phyloP scores from a whole-genome alignment of 2,888 invertebrate genomes.

The Omphaloscelis lunosa region DNA sequence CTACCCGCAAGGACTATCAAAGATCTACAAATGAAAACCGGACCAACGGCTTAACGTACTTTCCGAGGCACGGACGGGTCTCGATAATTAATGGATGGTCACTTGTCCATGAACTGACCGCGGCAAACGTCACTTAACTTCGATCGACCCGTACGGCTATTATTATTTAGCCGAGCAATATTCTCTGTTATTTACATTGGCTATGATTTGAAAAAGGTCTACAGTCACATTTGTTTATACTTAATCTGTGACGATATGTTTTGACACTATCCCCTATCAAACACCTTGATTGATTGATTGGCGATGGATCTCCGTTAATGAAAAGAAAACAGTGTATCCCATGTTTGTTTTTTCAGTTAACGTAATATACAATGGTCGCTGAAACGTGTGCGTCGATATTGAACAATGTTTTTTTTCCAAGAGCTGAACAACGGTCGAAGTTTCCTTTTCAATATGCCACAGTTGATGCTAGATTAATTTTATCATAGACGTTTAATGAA shows the following conservation, averaged over 20 bases:
- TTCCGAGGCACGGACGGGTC: no score
- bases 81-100: no score
- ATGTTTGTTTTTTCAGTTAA: constrained; percentile 37
- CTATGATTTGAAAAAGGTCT: background rate
- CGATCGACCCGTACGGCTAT: no score
- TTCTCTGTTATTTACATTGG: background rate
- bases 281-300: constrained; percentile 8
- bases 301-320: constrained; percentile 30
- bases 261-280: background rate
- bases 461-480: constrained; percentile 4
- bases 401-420: constrained; percentile 2
- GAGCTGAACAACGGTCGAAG: background rate
- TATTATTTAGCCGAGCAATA: background rate
- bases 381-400: constrained; percentile 19
- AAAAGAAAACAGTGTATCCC: constrained; percentile 42
- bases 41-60: no score
- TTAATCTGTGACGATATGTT: constrained; percentile 9
- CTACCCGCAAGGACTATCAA: no score
- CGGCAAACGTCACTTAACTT: no score
- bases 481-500: background rate
- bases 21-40: no score
- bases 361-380: constrained; percentile 7
- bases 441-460: background rate
- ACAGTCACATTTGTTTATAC: background rate
- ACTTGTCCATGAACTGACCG: no score